Evolutionary conservation across 2,113 vertebrate species (phyloP).

Genomic region (Gavia stellata): DNA sequence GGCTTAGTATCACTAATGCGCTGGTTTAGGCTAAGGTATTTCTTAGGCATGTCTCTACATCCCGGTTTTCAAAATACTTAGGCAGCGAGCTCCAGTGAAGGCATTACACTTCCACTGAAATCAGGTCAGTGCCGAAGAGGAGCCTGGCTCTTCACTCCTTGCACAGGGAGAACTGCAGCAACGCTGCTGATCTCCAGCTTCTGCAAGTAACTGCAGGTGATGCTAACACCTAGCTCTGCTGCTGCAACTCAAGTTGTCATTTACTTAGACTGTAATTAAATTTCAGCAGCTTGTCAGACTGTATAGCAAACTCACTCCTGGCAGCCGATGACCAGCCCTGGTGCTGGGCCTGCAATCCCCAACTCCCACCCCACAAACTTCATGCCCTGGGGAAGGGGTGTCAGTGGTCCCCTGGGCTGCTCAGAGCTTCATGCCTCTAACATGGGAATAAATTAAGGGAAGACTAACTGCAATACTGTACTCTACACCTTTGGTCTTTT

Average conservation of each 20-base stretch:
- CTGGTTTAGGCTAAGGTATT: not conserved
- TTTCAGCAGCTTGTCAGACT: not conserved
- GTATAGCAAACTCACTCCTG: not conserved
- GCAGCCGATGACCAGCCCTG: not conserved
- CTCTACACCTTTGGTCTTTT: not conserved
- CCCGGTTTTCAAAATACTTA: not conserved
- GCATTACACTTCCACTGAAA: not conserved
- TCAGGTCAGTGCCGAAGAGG: not conserved
- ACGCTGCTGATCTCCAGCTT: not conserved
- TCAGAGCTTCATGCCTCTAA: not conserved
- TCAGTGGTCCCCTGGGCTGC: accelerated
- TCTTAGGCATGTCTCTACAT: not conserved
- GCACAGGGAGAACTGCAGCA: not conserved
- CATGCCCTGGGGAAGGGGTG: not conserved
- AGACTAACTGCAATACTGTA: not conserved
- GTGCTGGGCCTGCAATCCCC: not conserved
- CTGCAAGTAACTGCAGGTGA: not conserved
- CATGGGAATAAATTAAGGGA: not conserved
- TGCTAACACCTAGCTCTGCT: not conserved
- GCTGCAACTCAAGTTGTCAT: not conserved
- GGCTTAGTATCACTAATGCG: not conserved
- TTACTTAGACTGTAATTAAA: not conserved
- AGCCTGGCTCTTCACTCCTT: not conserved
- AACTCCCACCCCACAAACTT: not conserved
- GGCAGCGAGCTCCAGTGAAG: not conserved